A percentile compares a stretch with the other conserved stretches of the same genome.
Evolutionary conservation across 2,113 vertebrate genomes (phyloP).

Genomic region (Elephas maximus): DNA sequence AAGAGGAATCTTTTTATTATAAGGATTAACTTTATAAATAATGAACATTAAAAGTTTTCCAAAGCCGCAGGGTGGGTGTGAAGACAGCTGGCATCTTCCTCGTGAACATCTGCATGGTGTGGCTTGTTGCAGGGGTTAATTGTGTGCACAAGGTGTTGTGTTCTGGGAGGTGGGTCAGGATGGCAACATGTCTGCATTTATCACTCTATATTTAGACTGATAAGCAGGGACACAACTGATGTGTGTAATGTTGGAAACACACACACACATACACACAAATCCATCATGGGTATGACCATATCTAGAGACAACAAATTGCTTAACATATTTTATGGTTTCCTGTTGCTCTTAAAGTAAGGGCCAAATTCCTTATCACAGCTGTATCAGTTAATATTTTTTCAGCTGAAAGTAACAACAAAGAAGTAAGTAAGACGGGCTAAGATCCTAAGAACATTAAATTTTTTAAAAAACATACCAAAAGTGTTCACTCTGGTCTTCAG

Average conservation of each 20-base stretch:
- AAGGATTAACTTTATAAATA: slow-evolving; percentile 91
- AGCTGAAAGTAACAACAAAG: background rate
- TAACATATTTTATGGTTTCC: background rate
- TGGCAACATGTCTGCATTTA: background rate
- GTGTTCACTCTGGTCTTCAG: background rate
- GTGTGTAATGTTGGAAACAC: background rate
- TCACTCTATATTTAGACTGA: background rate
- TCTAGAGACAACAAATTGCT: background rate
- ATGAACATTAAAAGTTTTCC: slow-evolving; percentile 88
- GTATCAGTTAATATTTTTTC: background rate
- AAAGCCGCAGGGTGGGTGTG: slow-evolving; percentile 48
- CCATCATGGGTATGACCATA: no score
- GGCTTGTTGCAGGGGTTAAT: background rate
- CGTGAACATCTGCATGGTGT: fast-evolving
- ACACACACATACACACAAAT: background rate
- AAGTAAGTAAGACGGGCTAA: background rate
- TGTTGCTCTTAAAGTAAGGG: background rate
- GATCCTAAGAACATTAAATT: background rate
- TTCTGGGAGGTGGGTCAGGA: fast-evolving
- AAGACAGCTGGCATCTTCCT: background rate
- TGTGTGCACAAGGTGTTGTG: fast-evolving
- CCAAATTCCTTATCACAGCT: background rate
- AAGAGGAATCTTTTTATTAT: slow-evolving; percentile 88
- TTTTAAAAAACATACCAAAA: background rate
- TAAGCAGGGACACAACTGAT: background rate